phyloP scores from a whole-genome alignment of 1,140 invertebrate species.

The Drosophila pandora region DNA sequence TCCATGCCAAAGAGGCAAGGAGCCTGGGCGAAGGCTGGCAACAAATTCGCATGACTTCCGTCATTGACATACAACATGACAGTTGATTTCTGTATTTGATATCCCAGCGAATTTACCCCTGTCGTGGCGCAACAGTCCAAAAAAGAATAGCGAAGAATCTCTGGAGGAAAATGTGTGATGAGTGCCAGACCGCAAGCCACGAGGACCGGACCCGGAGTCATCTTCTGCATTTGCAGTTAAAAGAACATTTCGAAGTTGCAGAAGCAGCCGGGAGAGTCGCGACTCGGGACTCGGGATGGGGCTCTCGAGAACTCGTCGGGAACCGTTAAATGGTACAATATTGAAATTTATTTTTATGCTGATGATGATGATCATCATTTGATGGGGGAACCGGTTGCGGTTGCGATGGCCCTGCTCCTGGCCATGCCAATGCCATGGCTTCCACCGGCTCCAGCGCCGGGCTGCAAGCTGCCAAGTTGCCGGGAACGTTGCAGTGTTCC shows the following conservation, averaged over 20 bases:
- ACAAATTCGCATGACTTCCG: constrained; percentile 74
- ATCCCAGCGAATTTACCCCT: constrained; percentile 67
- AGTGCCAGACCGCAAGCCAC: constrained; percentile 36
- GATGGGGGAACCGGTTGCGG: constrained; percentile 55
- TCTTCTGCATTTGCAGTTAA: constrained; percentile 31
- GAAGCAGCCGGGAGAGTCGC: background rate
- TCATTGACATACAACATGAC: constrained; percentile 80
- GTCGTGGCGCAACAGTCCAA: constrained; percentile 19
- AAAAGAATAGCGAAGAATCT: constrained; percentile 19
- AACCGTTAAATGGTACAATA: constrained; percentile 79
- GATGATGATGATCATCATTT: constrained; percentile 56
- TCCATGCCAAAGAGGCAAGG: background rate
- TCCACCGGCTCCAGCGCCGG: background rate
- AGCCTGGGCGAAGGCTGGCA: constrained; percentile 12
- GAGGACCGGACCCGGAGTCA: constrained; percentile 30
- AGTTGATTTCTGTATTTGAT: constrained; percentile 82
- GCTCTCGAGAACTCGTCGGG: constrained; percentile 20
- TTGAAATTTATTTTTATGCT: constrained; percentile 76
- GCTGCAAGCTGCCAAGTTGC: constrained; percentile 7
- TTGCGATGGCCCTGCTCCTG: constrained; percentile 36
- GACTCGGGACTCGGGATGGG: too few relatives aligned
- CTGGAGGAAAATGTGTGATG: constrained; percentile 51
- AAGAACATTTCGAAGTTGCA: constrained; percentile 31
- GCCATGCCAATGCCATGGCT: constrained; percentile 35
- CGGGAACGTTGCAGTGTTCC: constrained; percentile 28